Conservation (phyloP, 2,888 invertebrate species). For the Dolomedes plantarius region DNA sequence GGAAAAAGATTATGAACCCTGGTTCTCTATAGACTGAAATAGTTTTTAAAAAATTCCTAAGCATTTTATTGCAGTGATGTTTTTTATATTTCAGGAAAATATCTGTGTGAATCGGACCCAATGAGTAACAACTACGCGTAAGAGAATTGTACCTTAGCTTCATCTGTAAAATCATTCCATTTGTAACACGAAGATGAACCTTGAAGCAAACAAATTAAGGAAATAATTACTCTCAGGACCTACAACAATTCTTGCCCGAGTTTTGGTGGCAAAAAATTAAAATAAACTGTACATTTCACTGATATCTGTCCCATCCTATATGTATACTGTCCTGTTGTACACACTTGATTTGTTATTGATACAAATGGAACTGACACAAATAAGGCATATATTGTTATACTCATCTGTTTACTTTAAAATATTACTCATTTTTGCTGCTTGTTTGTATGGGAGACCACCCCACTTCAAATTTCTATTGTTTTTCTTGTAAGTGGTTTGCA, state of each 20-base stretch:
- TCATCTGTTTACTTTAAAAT: neutral
- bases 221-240: slow-evolving; percentile 22
- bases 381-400: neutral
- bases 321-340: slow-evolving; percentile 10
- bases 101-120: slow-evolving; percentile 65
- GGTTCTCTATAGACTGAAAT: too few relatives aligned
- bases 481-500: too few relatives aligned
- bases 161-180: slow-evolving; percentile 64
- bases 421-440: neutral
- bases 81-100: slow-evolving; percentile 46
- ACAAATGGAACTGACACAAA: neutral
- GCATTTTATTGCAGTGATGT: too few relatives aligned
- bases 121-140: slow-evolving; percentile 35
- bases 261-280: neutral
- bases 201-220: neutral
- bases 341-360: neutral
- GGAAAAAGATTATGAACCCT: too few relatives aligned
- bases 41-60: too few relatives aligned
- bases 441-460: too few relatives aligned
- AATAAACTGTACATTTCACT: slow-evolving; percentile 17
- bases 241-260: neutral
- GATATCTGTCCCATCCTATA: slow-evolving; percentile 4
- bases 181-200: slow-evolving; percentile 4
- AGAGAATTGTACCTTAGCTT: slow-evolving; percentile 11
- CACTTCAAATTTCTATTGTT: too few relatives aligned